Evolutionary conservation across 2,888 invertebrate species (phyloP), one percentile per base, ranked within the genome.

Genomic region (Mythimna lalbum): DNA sequence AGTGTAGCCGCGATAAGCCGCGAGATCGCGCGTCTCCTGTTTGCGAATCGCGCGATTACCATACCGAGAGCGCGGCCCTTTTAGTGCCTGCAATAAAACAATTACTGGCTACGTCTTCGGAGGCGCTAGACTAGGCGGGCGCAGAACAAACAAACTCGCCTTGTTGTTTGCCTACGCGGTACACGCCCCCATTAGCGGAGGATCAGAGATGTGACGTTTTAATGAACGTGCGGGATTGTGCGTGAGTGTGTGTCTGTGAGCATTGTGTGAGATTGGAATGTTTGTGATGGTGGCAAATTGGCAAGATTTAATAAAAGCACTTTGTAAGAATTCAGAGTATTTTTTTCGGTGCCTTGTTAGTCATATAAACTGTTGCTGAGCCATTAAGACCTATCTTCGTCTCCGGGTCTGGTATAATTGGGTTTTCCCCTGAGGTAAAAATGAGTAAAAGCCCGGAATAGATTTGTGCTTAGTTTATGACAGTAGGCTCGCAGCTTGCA

Each of bases 21-120:
- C 76, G 77, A 81, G 70, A 78, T 80, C 76, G 74, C 74, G 71
- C 83, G 75, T 69, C 83, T 77, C 86, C 81, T 89, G 91, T 87
- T 88, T 91, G 88, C 90, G 87, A 92, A 92, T 91, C 86, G 87
- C 83, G 83, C 84, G 84, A 89, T 91, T 89, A 90, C 83, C 76
- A 83, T 78, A 78, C 73, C 82, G 86, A 80, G 69, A 84, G 77
- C 73, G 65, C 71, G 75, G 84, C 81, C 84, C 82, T 84, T 85
- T 77, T 82, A 85, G 76, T 78, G 81, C 84, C 80, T 77, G 86
- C 85, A 85, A 86, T 85, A 85, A 85, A 85, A 85, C 85, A 85
- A 85, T 86, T 87, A 84, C 81, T 78, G 78, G 70, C 81, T 70
- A 71, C 70, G 78, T 78, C 83, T 83, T 80, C 63, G 57, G n/a